phyloP scores from a whole-genome alignment of 1,140 invertebrate genomes.

The Pentalonia nigronervosa region DNA sequence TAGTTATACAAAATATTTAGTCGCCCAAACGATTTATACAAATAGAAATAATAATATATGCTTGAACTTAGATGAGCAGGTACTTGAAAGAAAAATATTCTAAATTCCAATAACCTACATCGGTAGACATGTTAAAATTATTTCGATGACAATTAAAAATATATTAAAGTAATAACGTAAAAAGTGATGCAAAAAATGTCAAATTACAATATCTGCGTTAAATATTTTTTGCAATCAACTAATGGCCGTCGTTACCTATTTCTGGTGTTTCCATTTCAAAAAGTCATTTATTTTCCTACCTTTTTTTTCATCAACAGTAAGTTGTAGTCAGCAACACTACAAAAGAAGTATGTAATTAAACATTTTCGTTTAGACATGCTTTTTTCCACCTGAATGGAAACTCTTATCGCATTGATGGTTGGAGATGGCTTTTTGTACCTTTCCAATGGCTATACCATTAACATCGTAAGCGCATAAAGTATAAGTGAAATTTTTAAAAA shows the following conservation, averaged over 20 bases:
- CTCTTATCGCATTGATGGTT: slow-evolving; percentile 32
- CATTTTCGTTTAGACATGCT: slow-evolving; percentile 36
- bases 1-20: neutral
- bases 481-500: slow-evolving; percentile 19
- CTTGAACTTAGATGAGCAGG: neutral
- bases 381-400: slow-evolving; percentile 26
- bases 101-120: neutral
- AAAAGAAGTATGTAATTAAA: slow-evolving; percentile 56
- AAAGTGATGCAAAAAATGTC: neutral
- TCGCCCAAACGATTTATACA: neutral
- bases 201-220: slow-evolving; percentile 32
- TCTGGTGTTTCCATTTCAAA: slow-evolving; percentile 42
- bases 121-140: neutral
- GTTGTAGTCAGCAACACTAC: slow-evolving; percentile 8
- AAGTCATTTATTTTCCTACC: slow-evolving; percentile 50
- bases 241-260: slow-evolving; percentile 49
- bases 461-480: slow-evolving; percentile 27
- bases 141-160: slow-evolving; percentile 7
- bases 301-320: slow-evolving; percentile 20
- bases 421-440: slow-evolving; percentile 17
- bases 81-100: neutral
- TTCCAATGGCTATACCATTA: slow-evolving; percentile 25
- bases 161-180: slow-evolving; percentile 1
- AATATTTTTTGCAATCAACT: slow-evolving; percentile 51
- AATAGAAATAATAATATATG: neutral